Percentiles rank a stretch among this genome's conserved stretches.
Conservation (phyloP, 2,797 vertebrate genomes). For the Meriones psammophilus region DNA sequence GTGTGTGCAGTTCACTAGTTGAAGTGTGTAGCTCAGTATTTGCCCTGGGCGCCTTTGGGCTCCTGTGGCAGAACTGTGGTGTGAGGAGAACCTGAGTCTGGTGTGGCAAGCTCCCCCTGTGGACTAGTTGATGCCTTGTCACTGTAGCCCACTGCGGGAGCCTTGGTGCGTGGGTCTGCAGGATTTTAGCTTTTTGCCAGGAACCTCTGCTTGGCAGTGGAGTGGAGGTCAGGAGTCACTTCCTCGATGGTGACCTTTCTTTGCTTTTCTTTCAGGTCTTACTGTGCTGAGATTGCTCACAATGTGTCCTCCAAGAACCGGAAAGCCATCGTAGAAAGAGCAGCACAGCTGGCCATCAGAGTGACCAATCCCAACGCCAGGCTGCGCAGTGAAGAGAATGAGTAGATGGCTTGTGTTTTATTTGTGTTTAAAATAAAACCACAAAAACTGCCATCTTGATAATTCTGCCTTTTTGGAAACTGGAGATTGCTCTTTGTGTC, state of each 20-base stretch:
- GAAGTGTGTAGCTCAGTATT: background rate
- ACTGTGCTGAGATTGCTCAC: slow-evolving; percentile 99
- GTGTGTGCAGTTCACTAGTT: background rate
- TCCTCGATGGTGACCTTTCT: background rate
- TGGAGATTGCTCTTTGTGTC: background rate
- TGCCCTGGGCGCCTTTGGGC: background rate
- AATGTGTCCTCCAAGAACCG: slow-evolving; percentile 99
- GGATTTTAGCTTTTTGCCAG: background rate
- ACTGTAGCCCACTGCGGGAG: background rate
- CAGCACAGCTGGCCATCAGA: slow-evolving; percentile 98
- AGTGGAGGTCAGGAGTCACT: background rate
- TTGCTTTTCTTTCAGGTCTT: slow-evolving; percentile 89
- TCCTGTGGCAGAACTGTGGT: background rate
- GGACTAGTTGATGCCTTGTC: background rate
- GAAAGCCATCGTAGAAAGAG: slow-evolving; percentile 97
- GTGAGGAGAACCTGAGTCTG: background rate
- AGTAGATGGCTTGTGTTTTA: slow-evolving; percentile 87
- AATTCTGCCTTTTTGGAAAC: background rate
- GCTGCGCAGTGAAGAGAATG: slow-evolving; percentile 99
- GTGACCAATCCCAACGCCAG: slow-evolving; percentile 99
- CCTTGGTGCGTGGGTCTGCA: background rate
- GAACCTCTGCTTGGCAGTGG: no score
- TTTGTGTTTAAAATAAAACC: slow-evolving; percentile 92
- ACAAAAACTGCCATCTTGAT: background rate
- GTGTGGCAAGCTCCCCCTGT: background rate